These are phyloP conservation scores for Rousettus leschenaultii DNA, from an alignment of 2,113 vertebrate species.

Conservation along the genomic window DNA sequence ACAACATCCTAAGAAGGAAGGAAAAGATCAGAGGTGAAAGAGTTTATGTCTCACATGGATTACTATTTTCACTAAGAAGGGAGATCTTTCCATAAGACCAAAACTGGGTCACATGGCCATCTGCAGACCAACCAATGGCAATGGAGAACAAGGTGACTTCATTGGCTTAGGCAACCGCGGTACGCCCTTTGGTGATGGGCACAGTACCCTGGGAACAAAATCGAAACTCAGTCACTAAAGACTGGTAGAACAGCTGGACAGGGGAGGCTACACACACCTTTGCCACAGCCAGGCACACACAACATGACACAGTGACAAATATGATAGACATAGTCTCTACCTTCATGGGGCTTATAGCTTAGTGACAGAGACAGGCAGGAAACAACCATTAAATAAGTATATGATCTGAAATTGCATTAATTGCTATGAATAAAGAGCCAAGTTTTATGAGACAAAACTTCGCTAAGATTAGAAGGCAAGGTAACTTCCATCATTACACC, in stretches of 20 bases:
- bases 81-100: neutral
- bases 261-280: neutral
- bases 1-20: neutral
- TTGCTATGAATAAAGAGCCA: neutral
- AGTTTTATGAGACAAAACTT: neutral
- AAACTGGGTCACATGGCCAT: neutral
- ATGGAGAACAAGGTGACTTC: neutral
- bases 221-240: neutral
- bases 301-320: neutral
- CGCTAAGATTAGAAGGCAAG: neutral
- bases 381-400: neutral
- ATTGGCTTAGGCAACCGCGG: neutral
- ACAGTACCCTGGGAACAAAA: neutral
- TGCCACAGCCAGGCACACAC: neutral
- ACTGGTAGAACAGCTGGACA: neutral
- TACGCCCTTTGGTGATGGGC: neutral
- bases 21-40: neutral
- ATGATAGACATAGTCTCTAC: neutral
- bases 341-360: neutral
- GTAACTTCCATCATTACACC: neutral
- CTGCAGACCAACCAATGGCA: neutral
- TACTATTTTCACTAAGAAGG: neutral
- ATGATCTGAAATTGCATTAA: neutral
- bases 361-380: neutral
- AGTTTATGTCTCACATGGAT: neutral